phyloP scores from a whole-genome alignment of 2,888 invertebrate genomes.

The Pomacea canaliculata region DNA sequence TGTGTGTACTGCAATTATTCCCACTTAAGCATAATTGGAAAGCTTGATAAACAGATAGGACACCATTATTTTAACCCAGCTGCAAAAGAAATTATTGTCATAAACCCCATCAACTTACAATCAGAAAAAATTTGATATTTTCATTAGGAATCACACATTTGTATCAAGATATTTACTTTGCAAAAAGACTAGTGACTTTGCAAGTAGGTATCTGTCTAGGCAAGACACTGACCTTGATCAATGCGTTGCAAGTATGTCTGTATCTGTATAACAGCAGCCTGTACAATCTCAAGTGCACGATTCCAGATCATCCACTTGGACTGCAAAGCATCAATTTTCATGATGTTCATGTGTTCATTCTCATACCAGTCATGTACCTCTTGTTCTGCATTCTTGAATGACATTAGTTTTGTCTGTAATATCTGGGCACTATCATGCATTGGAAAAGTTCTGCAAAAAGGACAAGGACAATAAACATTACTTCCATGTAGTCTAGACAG shows the following conservation, averaged over 20 bases:
- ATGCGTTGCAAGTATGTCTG: constrained; percentile 65
- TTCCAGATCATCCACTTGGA: constrained; percentile 70
- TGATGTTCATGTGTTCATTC: constrained; percentile 65
- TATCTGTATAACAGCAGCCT: constrained; percentile 63
- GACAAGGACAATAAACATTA: neutral
- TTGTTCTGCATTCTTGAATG: constrained; percentile 54
- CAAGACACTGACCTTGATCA: constrained; percentile 52
- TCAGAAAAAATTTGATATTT: too few relatives aligned
- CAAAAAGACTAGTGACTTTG: too few relatives aligned
- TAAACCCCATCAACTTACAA: too few relatives aligned
- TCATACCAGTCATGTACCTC: constrained; percentile 63
- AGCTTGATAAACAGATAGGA: too few relatives aligned
- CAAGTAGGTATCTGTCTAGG: too few relatives aligned
- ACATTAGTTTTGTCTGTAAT: constrained; percentile 59
- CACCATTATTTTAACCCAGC: too few relatives aligned
- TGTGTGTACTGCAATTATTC: too few relatives aligned
- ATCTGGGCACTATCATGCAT: constrained; percentile 69
- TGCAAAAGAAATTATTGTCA: too few relatives aligned
- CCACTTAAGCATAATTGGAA: too few relatives aligned
- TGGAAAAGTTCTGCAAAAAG: constrained; percentile 47
- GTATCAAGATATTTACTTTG: too few relatives aligned
- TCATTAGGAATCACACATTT: too few relatives aligned
- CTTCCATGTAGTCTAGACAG: too few relatives aligned
- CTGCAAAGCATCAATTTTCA: constrained; percentile 52
- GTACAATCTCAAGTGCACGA: constrained; percentile 53